Evolutionary conservation across 2,888 invertebrate species (phyloP), one percentile per base, ranked within the genome.

Genomic region (Alsophila aescularia): DNA sequence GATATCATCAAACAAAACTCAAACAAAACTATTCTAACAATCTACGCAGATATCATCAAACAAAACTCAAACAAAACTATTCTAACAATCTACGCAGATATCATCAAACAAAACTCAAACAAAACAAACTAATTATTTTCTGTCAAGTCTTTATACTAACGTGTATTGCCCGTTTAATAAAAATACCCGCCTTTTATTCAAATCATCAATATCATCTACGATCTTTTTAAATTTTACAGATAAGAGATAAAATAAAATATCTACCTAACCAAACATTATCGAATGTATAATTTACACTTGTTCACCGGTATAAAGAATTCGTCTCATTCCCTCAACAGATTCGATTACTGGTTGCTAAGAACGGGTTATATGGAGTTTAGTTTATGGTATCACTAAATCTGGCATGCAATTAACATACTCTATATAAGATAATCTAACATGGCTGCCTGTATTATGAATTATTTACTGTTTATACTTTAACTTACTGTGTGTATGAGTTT

Each of bases 331-430:
- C 39, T 9, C 41, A 24, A 41, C n/a, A 44, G 10, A 42, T 43
- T 39, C 13, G 15, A 49, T 49, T 49, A 55, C 50, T 4, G 31
- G 35, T 34, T 36, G 32, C 36, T 9, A 14, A 56, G 44, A 56
- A 56, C 55, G 2, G 55, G 55, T 56, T 51, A 16, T 32, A n/a
- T 29, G 2, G 32, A 21, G 40, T 29, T 27, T 45, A 27, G 40
- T 55, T 56, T 56, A 56, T 56, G 50, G 18, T 54, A 50, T 58
- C 50, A 55, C 52, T 52, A 52, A 62, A 65, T 62, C 59, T 55
- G 66, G 69, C 61, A 72, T 69, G 67, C 64, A 67, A 70, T 70
- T 69, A 72, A 70, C 67, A 69, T 70, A 67, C 64, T 66, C 65
- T 54, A 60, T 52, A 43, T 51, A 50, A 56, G 55, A 56, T 56